Conservation (phyloP, 2,888 invertebrate species). For the Drepana falcataria region DNA sequence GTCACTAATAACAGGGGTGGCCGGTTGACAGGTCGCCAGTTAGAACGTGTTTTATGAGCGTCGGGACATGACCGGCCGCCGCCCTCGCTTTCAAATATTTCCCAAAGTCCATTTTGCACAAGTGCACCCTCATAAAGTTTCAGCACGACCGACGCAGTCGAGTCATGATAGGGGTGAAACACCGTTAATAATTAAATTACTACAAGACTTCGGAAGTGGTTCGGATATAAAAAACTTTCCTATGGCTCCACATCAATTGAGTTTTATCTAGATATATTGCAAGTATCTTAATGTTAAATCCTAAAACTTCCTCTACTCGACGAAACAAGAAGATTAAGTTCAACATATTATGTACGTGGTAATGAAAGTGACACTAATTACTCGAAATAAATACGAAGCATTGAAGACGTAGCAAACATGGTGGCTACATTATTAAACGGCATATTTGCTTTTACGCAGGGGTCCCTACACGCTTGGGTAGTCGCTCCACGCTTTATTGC, state of each 20-base stretch:
- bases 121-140: constrained; percentile 30
- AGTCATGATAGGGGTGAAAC: constrained; percentile 35
- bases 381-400: constrained; percentile 8
- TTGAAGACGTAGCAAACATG: constrained; percentile 30
- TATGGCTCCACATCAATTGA: background rate
- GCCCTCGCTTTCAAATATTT: constrained; percentile 28
- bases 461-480: constrained; percentile 44
- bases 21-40: constrained; percentile 45
- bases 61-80: constrained; percentile 24
- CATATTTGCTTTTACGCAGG: constrained; percentile 53
- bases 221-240: constrained; percentile 27
- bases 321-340: too few species aligned
- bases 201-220: constrained; percentile 25
- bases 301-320: too few species aligned
- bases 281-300: too few species aligned
- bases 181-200: constrained; percentile 53
- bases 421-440: constrained; percentile 45
- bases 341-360: too few species aligned
- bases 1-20: constrained; percentile 44
- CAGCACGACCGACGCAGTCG: constrained; percentile 25
- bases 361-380: background rate
- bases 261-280: too few species aligned
- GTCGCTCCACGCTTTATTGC: constrained; percentile 58
- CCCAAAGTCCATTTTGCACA: constrained; percentile 36
- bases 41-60: constrained; percentile 45